A percentile compares a stretch with the other conserved stretches of the same genome.
phyloP scores from a whole-genome alignment of 2,113 vertebrate species.

The Thymallus thymallus region DNA sequence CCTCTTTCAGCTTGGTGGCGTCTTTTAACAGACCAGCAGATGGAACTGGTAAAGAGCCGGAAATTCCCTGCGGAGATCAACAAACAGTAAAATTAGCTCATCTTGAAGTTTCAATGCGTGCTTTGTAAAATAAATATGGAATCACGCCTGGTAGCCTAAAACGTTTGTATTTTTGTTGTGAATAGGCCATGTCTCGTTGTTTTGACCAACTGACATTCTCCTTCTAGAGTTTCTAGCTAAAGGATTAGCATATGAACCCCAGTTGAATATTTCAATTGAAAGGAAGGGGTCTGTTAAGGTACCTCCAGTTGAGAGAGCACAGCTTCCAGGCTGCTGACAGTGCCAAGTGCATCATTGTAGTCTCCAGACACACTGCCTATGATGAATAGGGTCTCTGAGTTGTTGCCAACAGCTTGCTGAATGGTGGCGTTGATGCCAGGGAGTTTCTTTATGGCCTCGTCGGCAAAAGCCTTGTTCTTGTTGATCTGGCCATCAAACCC shows the following conservation, averaged over 20 bases:
- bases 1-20: slow-evolving; percentile 40
- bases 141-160: neutral
- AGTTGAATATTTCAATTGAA: neutral
- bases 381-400: slow-evolving; percentile 52
- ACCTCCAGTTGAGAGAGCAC: slow-evolving; percentile 79
- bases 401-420: slow-evolving; percentile 68
- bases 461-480: slow-evolving; percentile 69
- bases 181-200: slow-evolving; percentile 2
- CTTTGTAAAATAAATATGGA: neutral
- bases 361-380: slow-evolving; percentile 60
- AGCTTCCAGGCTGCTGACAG: slow-evolving; percentile 51
- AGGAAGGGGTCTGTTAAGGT: neutral
- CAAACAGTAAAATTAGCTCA: slow-evolving; percentile 6
- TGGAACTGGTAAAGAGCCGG: slow-evolving; percentile 23
- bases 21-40: slow-evolving; percentile 21
- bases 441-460: slow-evolving; percentile 80
- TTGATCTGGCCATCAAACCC: slow-evolving; percentile 84
- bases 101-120: neutral
- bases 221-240: neutral
- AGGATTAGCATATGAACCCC: slow-evolving; percentile 5
- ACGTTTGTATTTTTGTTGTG: neutral
- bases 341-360: slow-evolving; percentile 49
- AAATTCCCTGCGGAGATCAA: slow-evolving; percentile 35
- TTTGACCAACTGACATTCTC: neutral
- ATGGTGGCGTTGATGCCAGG: slow-evolving; percentile 76